phyloP scores from a whole-genome alignment of 1,140 invertebrate species.

The Melanaphis sacchari region DNA sequence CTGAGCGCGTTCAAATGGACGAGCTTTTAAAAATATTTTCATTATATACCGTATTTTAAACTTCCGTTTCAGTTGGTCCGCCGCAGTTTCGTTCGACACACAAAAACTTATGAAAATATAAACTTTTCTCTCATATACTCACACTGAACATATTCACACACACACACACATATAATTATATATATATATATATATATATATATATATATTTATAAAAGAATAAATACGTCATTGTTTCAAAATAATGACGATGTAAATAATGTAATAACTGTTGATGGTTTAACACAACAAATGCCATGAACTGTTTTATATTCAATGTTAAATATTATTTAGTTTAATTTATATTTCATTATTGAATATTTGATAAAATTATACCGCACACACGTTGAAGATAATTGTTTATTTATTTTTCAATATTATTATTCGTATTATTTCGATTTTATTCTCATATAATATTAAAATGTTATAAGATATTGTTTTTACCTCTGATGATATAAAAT shows the following conservation, averaged over 20 bases:
- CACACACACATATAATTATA: background rate
- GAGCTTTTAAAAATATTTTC: slow-evolving; percentile 5
- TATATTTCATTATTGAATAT: background rate
- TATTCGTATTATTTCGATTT: background rate
- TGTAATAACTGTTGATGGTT: background rate
- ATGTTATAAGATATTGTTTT: background rate
- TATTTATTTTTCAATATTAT: background rate
- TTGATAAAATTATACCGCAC: background rate
- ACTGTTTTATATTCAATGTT: background rate
- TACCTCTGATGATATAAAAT: background rate
- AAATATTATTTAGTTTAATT: background rate
- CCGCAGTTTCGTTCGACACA: background rate
- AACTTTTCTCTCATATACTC: background rate
- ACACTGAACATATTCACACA: too few relatives aligned
- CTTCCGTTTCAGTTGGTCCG: background rate
- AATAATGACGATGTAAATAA: background rate
- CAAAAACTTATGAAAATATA: slow-evolving; percentile 10
- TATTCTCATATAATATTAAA: background rate
- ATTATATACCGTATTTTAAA: background rate
- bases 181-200: background rate
- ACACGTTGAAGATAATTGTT: background rate
- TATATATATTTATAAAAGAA: too few relatives aligned
- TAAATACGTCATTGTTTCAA: background rate
- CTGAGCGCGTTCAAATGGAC: background rate
- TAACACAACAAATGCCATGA: background rate